These are phyloP conservation scores for Neopipo cinnamomea DNA, from an alignment of 2,113 vertebrate genomes.

Conservation along the genomic window DNA sequence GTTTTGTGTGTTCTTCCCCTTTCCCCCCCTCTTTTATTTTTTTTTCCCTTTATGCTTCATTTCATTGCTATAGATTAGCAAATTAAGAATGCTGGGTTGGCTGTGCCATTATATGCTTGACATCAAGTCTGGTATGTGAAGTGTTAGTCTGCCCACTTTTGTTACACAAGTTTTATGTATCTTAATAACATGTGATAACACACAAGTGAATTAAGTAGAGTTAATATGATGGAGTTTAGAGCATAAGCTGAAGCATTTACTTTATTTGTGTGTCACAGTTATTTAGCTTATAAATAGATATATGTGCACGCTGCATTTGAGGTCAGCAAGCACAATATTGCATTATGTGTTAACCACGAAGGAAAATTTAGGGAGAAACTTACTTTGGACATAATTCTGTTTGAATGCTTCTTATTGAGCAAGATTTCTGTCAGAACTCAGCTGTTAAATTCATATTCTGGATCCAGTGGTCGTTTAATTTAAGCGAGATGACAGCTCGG, in stretches of 20 bases:
- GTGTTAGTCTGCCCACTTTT: conserved; percentile 56
- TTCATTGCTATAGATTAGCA: conserved; percentile 65
- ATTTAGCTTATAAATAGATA: background rate
- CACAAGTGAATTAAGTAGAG: conserved; percentile 24
- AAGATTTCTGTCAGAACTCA: background rate
- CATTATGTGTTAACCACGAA: background rate
- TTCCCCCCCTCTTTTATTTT: background rate
- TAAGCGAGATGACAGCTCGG: background rate
- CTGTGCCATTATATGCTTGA: conserved; percentile 53
- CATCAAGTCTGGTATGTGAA: conserved; percentile 57
- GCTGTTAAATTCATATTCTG: background rate
- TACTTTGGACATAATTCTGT: background rate
- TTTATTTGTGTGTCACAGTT: background rate
- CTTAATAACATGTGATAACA: conserved; percentile 57
- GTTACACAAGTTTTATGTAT: conserved; percentile 29
- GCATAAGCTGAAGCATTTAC: background rate
- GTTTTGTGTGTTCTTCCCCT: conserved; percentile 47
- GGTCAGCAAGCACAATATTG: background rate
- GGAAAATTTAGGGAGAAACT: background rate
- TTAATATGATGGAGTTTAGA: conserved; percentile 28
- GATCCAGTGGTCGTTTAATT: background rate
- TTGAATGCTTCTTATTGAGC: background rate
- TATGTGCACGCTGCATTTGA: background rate
- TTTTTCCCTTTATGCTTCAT: conserved; percentile 31
- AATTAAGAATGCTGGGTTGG: conserved; percentile 35